Evolutionary conservation across 2,888 invertebrate genomes (phyloP).

Genomic region (Hyppa rectilinea): DNA sequence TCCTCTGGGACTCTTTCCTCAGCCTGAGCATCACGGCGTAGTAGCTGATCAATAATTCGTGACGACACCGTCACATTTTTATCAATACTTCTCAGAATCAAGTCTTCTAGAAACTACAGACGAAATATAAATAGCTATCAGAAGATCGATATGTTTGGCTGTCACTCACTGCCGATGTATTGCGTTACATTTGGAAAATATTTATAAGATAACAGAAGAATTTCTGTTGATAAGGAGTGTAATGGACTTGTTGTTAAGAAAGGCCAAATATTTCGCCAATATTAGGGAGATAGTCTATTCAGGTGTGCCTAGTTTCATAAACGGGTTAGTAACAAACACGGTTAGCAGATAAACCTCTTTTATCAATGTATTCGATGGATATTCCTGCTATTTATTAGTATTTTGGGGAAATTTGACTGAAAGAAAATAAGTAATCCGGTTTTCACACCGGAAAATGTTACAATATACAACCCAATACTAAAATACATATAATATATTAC

Average conservation of each 20-base stretch:
- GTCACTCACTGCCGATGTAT: neutral
- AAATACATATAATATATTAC: too few species aligned
- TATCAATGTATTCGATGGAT: neutral
- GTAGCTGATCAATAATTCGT: slow-evolving; percentile 32
- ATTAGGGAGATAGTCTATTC: too few species aligned
- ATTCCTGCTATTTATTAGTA: too few species aligned
- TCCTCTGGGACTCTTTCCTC: slow-evolving; percentile 23
- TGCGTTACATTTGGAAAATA: slow-evolving; percentile 17
- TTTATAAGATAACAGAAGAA: slow-evolving; percentile 35
- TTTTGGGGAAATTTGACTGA: neutral
- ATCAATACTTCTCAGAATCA: slow-evolving; percentile 21
- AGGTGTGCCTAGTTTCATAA: neutral
- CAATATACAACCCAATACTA: too few species aligned
- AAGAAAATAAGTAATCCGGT: neutral
- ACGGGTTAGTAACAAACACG: neutral
- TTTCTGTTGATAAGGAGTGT: slow-evolving; percentile 10
- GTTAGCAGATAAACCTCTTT: neutral
- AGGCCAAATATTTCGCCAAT: neutral
- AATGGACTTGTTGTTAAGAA: slow-evolving; percentile 6
- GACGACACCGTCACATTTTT: neutral
- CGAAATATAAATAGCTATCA: slow-evolving; percentile 27
- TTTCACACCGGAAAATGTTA: neutral
- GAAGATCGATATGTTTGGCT: slow-evolving; percentile 16
- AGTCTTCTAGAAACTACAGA: slow-evolving; percentile 24
- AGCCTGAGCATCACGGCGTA: slow-evolving; percentile 17